These are phyloP conservation scores for Orthosia gracilis DNA, from an alignment of 2,888 invertebrate species.

Conservation along the genomic window DNA sequence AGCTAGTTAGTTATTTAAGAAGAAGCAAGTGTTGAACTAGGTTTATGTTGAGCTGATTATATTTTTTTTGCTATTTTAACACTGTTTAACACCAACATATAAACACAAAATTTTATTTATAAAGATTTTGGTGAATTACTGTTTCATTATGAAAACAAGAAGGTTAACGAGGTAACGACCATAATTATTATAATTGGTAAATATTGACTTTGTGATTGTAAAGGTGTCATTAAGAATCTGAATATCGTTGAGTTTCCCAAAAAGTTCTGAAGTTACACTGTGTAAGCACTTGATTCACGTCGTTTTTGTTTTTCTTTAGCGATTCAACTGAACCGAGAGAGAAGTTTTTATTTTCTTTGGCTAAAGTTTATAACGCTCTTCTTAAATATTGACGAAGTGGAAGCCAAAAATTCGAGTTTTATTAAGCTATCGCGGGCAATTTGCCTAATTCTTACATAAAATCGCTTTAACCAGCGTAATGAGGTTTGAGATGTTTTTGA, in stretches of 20 bases:
- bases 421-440: slow-evolving; percentile 62
- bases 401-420: slow-evolving; percentile 69
- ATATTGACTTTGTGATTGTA: slow-evolving; percentile 19
- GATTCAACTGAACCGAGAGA: slow-evolving; percentile 59
- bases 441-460: slow-evolving; percentile 58
- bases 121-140: slow-evolving; percentile 4
- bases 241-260: slow-evolving; percentile 62
- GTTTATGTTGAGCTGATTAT: neutral
- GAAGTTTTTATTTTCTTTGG: slow-evolving; percentile 74
- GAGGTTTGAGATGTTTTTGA: slow-evolving; percentile 58
- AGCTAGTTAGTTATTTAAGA: slow-evolving; percentile 9
- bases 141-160: neutral
- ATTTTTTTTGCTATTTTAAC: neutral
- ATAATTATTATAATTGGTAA: slow-evolving; percentile 9
- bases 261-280: slow-evolving; percentile 68
- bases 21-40: neutral
- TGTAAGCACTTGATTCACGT: slow-evolving; percentile 68
- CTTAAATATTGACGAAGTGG: slow-evolving; percentile 70
- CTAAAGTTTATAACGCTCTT: slow-evolving; percentile 65
- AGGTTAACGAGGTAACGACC: neutral
- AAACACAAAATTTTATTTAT: neutral
- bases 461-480: slow-evolving; percentile 51
- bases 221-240: slow-evolving; percentile 55
- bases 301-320: slow-evolving; percentile 70
- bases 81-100: neutral